phyloP scores from a whole-genome alignment of 2,113 vertebrate genomes.

The Brachirus orientalis region DNA sequence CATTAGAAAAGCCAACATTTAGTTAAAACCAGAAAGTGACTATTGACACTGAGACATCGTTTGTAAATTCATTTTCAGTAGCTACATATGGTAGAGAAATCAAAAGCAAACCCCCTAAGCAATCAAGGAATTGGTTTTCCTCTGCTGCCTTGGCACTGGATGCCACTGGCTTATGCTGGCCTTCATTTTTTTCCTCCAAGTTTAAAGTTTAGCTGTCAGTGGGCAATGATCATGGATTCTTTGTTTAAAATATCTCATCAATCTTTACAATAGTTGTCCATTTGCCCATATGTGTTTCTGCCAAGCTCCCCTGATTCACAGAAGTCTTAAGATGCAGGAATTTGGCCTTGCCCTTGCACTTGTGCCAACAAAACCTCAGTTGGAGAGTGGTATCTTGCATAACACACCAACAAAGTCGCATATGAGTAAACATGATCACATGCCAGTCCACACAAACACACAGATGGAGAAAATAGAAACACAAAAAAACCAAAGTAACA shows the following conservation, averaged over 20 bases:
- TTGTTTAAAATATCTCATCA: constrained; percentile 82
- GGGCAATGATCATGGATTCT: constrained; percentile 77
- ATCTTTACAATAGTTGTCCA: constrained; percentile 82
- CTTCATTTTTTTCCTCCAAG: constrained; percentile 40
- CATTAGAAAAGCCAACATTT: neutral
- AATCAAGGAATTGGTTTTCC: constrained; percentile 42
- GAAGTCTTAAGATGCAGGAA: constrained; percentile 76
- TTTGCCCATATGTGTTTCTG: constrained; percentile 78
- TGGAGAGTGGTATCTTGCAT: constrained; percentile 55
- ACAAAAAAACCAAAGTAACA: neutral
- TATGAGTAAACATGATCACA: constrained; percentile 49
- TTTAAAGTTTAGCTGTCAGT: constrained; percentile 66
- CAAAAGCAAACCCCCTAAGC: constrained; percentile 16
- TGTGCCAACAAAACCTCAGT: constrained; percentile 60
- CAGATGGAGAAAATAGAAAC: constrained; percentile 9
- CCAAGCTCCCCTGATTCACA: constrained; percentile 77
- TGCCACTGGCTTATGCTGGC: constrained; percentile 43
- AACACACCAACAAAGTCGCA: constrained; percentile 55
- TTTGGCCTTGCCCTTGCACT: constrained; percentile 72
- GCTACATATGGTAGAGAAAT: constrained; percentile 18
- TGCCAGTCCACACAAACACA: constrained; percentile 30
- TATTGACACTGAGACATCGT: constrained; percentile 4
- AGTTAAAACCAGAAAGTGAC: neutral
- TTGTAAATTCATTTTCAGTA: constrained; percentile 15
- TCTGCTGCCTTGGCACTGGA: constrained; percentile 48